Percentiles rank a stretch among this genome's conserved stretches.
phyloP scores from a whole-genome alignment of 2,797 vertebrate species.

The Chromobotia macracanthus region DNA sequence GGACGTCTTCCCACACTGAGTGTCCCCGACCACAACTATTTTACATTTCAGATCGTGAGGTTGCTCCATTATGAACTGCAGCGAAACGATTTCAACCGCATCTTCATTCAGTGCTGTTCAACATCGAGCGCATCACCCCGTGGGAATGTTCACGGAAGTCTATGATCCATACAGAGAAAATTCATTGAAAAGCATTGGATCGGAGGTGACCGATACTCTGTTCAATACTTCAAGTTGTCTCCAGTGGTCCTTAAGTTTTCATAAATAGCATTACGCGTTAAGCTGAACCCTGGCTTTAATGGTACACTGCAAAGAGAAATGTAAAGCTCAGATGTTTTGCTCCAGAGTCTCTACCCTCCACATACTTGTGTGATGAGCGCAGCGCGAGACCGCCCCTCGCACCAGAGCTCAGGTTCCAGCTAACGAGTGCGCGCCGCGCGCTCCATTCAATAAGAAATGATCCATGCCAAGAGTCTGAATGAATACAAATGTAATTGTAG shows the following conservation, averaged over 20 bases:
- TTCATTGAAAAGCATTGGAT: neutral
- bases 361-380: slow-evolving; percentile 50
- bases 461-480: neutral
- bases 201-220: too few species aligned
- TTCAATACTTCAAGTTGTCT: neutral
- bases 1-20: slow-evolving; percentile 87
- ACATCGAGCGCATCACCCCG: slow-evolving; percentile 2
- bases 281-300: neutral
- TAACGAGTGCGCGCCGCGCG: too few species aligned
- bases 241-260: neutral
- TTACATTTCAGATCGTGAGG: slow-evolving; percentile 88
- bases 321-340: neutral
- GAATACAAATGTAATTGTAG: neutral
- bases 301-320: neutral
- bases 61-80: slow-evolving; percentile 78
- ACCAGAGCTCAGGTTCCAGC: slow-evolving; percentile 25
- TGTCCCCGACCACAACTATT: slow-evolving; percentile 89
- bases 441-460: too few species aligned
- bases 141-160: neutral
- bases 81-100: slow-evolving; percentile 14
- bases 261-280: neutral
- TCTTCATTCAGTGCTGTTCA: slow-evolving; percentile 7
- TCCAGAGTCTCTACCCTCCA: slow-evolving; percentile 28
- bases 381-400: slow-evolving; percentile 29
- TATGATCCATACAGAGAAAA: slow-evolving; percentile 13